Conservation (phyloP, 2,888 invertebrate genomes). For the Schizotus pectinicornis region DNA sequence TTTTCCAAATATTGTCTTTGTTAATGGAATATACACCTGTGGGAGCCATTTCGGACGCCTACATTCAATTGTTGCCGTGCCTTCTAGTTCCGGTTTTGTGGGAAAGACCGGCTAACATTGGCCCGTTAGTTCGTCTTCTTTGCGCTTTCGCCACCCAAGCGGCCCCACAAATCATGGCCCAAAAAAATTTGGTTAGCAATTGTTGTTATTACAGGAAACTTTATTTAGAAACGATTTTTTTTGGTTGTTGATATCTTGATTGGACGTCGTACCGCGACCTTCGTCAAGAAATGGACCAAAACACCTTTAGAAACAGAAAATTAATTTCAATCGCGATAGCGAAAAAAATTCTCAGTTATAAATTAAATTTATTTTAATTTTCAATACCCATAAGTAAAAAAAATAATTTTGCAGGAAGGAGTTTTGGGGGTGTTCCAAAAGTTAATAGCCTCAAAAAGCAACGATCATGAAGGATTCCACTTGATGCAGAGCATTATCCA, state of each 20-base stretch:
- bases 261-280: too few species aligned
- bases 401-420: constrained; percentile 75
- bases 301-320: too few species aligned
- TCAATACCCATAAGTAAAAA: too few species aligned
- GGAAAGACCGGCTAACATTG: constrained; percentile 93
- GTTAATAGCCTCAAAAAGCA: constrained; percentile 90
- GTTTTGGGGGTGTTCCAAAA: constrained; percentile 96
- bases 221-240: background rate
- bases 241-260: background rate
- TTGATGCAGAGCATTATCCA: constrained; percentile 86
- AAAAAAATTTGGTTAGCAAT: constrained; percentile 72
- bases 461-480: constrained; percentile 96
- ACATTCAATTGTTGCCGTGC: constrained; percentile 89
- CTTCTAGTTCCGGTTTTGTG: constrained; percentile 89
- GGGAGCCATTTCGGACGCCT: constrained; percentile 76
- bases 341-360: background rate
- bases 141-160: constrained; percentile 84
- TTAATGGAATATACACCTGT: constrained; percentile 74
- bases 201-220: background rate
- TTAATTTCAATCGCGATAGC: too few species aligned
- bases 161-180: constrained; percentile 69
- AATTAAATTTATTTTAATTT: constrained; percentile 20
- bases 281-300: too few species aligned
- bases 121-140: constrained; percentile 90
- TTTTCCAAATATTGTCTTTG: constrained; percentile 95